Evolutionary conservation across 2,113 vertebrate genomes (phyloP).

Genomic region (Gambusia affinis): DNA sequence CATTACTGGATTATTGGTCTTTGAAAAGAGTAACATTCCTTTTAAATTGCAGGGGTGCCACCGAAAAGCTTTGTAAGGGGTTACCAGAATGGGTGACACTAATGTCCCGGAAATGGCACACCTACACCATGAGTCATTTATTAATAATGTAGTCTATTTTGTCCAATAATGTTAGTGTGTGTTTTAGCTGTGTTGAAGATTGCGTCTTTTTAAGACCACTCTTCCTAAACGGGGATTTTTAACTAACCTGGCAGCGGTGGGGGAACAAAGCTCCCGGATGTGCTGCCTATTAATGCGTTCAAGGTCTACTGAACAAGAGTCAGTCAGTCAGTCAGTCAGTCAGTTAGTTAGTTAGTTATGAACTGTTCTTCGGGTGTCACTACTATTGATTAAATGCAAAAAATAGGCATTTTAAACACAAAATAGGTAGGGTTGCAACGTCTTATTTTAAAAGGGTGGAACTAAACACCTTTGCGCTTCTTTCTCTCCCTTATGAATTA

Average conservation of each 20-base stretch:
- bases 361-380: too few relatives aligned
- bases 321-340: too few relatives aligned
- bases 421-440: too few relatives aligned
- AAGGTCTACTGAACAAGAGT: background rate
- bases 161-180: background rate
- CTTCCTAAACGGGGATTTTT: constrained; percentile 8
- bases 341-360: too few relatives aligned
- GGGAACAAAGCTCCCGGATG: constrained; percentile 40
- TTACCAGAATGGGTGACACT: too few relatives aligned
- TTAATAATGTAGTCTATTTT: background rate
- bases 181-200: background rate
- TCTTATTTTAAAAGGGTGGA: too few relatives aligned
- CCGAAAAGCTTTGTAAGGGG: too few relatives aligned
- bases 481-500: too few relatives aligned
- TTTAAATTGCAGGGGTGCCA: background rate
- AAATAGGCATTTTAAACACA: too few relatives aligned
- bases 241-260: constrained; percentile 56
- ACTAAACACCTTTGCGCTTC: too few relatives aligned
- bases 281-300: background rate
- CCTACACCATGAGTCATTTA: too few relatives aligned
- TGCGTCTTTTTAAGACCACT: background rate
- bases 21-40: background rate
- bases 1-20: background rate
- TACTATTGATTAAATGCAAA: too few relatives aligned
- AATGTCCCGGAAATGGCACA: background rate